These are phyloP conservation scores for Hermetia illucens DNA, from an alignment of 1,140 invertebrate species.

Conservation along the genomic window DNA sequence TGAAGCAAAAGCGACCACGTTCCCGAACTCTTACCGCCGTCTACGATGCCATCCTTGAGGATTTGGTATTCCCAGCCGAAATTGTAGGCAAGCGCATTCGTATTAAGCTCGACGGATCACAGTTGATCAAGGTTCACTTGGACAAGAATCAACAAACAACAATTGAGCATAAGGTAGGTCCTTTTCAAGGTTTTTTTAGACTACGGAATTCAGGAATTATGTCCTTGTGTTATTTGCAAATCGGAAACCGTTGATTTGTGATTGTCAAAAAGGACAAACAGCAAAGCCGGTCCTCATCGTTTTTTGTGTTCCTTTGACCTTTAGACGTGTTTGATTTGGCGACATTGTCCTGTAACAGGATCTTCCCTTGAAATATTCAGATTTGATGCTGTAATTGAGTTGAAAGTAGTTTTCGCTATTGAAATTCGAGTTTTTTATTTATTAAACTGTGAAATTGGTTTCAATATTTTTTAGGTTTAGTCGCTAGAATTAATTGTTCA, in stretches of 20 bases:
- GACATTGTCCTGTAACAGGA: too few relatives aligned
- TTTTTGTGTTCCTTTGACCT: too few relatives aligned
- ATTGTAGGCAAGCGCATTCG: conserved; percentile 97
- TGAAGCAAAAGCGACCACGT: conserved; percentile 96
- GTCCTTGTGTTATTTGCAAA: conserved; percentile 26
- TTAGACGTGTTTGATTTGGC: too few relatives aligned
- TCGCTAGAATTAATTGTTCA: too few relatives aligned
- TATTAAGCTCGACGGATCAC: conserved; percentile 88
- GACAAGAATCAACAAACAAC: conserved; percentile 98
- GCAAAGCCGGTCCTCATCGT: too few relatives aligned
- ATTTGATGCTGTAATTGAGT: too few relatives aligned
- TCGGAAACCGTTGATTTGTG: conserved; percentile 12
- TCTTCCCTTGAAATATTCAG: too few relatives aligned
- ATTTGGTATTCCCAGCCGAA: conserved; percentile 97
- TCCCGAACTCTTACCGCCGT: conserved; percentile 89
- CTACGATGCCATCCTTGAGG: conserved; percentile 93
- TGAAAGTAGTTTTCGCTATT: too few relatives aligned
- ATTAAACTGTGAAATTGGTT: too few relatives aligned
- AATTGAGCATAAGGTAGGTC: conserved; percentile 93
- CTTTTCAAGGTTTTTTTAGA: conserved; percentile 4
- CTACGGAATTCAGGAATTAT: neutral
- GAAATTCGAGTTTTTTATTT: too few relatives aligned
- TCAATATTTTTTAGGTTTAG: too few relatives aligned
- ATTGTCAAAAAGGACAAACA: conserved; percentile 24
- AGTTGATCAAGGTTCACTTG: conserved; percentile 95